Evolutionary conservation across 2,888 invertebrate genomes (phyloP).

Genomic region (Microctonus aethiopoides): DNA sequence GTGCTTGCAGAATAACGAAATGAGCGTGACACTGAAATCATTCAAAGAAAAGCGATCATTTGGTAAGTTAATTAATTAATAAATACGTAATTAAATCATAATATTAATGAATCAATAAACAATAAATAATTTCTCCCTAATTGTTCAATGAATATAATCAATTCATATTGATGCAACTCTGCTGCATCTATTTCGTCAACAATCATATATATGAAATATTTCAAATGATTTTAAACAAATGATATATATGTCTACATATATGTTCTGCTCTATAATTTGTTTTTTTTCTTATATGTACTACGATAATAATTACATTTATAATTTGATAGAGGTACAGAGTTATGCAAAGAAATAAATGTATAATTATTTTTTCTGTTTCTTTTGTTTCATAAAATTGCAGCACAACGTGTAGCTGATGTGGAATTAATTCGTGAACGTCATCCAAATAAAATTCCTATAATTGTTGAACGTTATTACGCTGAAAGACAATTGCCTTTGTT

Average conservation of each 20-base stretch:
- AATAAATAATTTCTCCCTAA: no score
- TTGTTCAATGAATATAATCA: no score
- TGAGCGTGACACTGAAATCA: conserved; percentile 55
- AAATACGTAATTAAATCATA: no score
- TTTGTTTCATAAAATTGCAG: conserved; percentile 41
- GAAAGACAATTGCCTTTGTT: conserved; percentile 81
- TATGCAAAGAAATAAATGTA: not conserved
- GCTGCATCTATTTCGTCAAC: no score
- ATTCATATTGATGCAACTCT: no score
- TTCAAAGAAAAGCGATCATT: conserved; percentile 62
- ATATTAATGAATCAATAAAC: not conserved
- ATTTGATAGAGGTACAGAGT: not conserved
- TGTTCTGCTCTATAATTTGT: not conserved
- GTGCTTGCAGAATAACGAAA: conserved; percentile 35
- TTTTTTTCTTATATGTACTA: not conserved
- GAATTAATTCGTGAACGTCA: conserved; percentile 56
- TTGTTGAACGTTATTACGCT: conserved; percentile 84
- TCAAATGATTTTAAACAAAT: no score
- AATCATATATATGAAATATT: not conserved
- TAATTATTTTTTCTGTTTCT: not conserved
- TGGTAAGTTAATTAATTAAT: conserved; percentile 47
- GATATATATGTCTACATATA: not conserved
- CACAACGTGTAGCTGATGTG: conserved; percentile 57
- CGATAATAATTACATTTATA: not conserved
- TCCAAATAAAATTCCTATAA: conserved; percentile 73